phyloP scores from a whole-genome alignment of 2,797 vertebrate genomes.

The Alectoris magna region DNA sequence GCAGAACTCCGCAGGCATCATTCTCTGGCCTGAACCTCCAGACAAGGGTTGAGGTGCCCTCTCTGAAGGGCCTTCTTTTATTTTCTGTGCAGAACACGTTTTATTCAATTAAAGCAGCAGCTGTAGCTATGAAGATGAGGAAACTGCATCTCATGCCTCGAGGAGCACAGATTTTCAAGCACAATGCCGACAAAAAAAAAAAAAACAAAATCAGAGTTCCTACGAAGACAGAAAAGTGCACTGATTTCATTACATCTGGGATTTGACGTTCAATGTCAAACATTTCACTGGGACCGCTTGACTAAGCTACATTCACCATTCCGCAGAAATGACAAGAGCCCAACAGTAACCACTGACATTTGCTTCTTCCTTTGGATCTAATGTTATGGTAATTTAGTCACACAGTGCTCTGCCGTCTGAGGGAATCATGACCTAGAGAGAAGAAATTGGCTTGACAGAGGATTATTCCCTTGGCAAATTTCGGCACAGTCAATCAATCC shows the following conservation, averaged over 20 bases:
- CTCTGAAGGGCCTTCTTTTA: background rate
- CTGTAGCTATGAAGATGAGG: background rate
- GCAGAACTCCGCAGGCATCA: background rate
- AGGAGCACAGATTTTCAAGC: background rate
- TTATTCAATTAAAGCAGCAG: background rate
- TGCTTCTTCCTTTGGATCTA: background rate
- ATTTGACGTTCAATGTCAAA: background rate
- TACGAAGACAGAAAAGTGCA: background rate
- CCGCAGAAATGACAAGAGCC: background rate
- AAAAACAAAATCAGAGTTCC: background rate
- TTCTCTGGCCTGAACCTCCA: background rate
- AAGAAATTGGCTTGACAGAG: background rate
- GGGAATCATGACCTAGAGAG: background rate
- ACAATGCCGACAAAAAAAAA: background rate
- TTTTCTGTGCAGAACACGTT: rapidly evolving
- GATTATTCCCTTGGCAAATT: background rate
- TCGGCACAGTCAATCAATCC: background rate
- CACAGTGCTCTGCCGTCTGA: background rate
- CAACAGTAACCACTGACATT: background rate
- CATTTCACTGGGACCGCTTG: background rate
- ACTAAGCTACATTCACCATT: background rate
- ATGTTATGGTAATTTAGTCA: background rate
- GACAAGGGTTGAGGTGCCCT: background rate
- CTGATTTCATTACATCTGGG: background rate
- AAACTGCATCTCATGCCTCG: background rate